A percentile compares a stretch with the other conserved stretches of the same genome.
Evolutionary conservation across 1,140 invertebrate genomes (phyloP).

Genomic region (Sminthurides bifidus): DNA sequence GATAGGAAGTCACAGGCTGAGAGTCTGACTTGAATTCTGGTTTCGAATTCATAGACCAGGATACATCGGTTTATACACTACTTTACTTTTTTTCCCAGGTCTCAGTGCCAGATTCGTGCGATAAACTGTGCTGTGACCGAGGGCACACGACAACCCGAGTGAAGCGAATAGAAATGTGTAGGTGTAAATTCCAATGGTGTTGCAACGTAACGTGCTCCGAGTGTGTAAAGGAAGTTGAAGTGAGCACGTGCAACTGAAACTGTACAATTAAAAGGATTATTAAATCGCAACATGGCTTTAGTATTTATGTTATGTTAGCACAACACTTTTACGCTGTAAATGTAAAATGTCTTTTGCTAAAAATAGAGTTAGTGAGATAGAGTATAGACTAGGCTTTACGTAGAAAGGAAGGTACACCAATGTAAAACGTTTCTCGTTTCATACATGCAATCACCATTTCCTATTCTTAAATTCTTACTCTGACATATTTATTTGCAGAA

Average conservation of each 20-base stretch:
- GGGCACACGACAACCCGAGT: constrained; percentile 20
- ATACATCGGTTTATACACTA: too few relatives aligned
- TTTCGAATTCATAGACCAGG: too few relatives aligned
- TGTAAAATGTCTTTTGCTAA: background rate
- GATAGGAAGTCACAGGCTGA: too few relatives aligned
- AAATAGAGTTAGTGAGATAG: background rate
- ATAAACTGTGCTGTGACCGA: constrained; percentile 17
- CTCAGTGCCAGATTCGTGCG: constrained; percentile 15
- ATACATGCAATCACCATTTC: too few relatives aligned
- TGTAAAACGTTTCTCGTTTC: too few relatives aligned
- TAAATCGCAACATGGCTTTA: background rate
- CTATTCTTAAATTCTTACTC: too few relatives aligned
- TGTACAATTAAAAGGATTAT: background rate
- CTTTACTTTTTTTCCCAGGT: background rate
- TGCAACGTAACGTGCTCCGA: constrained; percentile 20
- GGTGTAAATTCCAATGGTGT: constrained; percentile 30
- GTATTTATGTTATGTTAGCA: background rate
- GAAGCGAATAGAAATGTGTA: constrained; percentile 13
- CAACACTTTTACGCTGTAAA: background rate
- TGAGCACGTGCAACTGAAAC: constrained; percentile 25
- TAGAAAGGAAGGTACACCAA: too few relatives aligned
- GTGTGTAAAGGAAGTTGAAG: constrained; percentile 16
- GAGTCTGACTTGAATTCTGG: too few relatives aligned
- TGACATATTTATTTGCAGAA: too few relatives aligned
- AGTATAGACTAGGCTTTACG: too few relatives aligned